phyloP scores from a whole-genome alignment of 1,140 invertebrate species.

The Asbolus verrucosus region DNA sequence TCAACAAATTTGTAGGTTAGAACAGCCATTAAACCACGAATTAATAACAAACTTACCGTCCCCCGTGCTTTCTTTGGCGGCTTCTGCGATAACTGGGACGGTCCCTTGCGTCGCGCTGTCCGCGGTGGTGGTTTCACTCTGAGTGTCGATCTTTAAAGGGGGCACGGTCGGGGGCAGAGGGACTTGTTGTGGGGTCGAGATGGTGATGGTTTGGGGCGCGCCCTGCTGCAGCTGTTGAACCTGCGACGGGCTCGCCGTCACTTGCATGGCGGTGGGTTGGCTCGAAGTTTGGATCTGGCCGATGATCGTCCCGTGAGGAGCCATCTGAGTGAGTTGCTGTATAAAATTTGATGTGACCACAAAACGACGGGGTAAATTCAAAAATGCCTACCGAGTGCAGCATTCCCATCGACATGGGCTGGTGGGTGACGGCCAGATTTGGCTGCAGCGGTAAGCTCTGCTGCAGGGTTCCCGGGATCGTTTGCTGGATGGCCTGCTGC shows the following conservation, averaged over 20 bases:
- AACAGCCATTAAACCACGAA: neutral
- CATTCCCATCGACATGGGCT: slow-evolving; percentile 65
- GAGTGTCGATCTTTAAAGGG: slow-evolving; percentile 50
- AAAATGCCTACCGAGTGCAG: slow-evolving; percentile 65
- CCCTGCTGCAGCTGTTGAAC: slow-evolving; percentile 66
- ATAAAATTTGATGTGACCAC: slow-evolving; percentile 26
- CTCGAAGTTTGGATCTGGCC: slow-evolving; percentile 64
- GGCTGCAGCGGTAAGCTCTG: slow-evolving; percentile 60
- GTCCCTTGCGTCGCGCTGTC: slow-evolving; percentile 47
- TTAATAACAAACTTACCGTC: slow-evolving; percentile 50
- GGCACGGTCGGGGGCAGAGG: slow-evolving; percentile 59
- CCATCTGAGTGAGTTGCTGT: slow-evolving; percentile 65
- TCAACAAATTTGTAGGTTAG: neutral
- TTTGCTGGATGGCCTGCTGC: slow-evolving; percentile 64
- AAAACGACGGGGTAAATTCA: neutral
- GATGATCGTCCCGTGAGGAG: slow-evolving; percentile 66
- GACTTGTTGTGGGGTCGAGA: slow-evolving; percentile 60
- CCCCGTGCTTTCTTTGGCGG: slow-evolving; percentile 54
- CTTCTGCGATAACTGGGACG: slow-evolving; percentile 47
- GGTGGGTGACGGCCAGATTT: slow-evolving; percentile 64
- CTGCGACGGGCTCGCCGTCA: slow-evolving; percentile 60
- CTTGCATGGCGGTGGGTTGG: slow-evolving; percentile 56
- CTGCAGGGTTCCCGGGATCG: slow-evolving; percentile 58
- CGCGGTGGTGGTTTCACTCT: slow-evolving; percentile 49
- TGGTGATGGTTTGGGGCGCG: slow-evolving; percentile 63